Evolutionary conservation across 1,140 invertebrate genomes (phyloP).

Genomic region (Ostrea edulis): DNA sequence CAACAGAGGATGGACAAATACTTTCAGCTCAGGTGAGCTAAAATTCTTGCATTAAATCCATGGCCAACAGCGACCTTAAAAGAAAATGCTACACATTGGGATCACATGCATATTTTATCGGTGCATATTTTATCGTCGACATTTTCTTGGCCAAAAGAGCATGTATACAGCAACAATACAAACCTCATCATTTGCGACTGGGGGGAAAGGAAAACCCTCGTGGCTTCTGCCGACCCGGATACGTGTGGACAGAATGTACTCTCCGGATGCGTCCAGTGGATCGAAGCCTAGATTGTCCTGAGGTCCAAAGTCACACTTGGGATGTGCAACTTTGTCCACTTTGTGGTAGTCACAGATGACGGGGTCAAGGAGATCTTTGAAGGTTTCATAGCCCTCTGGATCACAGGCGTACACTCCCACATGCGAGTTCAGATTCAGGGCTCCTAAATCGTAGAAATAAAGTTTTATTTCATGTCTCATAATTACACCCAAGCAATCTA

Average conservation of each 20-base stretch:
- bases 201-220: conserved; percentile 70
- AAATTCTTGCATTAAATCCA: too few species aligned
- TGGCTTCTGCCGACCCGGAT: conserved; percentile 74
- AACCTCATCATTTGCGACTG: conserved; percentile 88
- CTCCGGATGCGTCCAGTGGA: conserved; percentile 69
- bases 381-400: conserved; percentile 68
- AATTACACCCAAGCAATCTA: too few species aligned
- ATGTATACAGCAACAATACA: not conserved
- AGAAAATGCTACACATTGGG: too few species aligned
- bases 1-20: too few species aligned
- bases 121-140: too few species aligned
- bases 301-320: conserved; percentile 83
- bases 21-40: too few species aligned
- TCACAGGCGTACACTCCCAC: conserved; percentile 69
- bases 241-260: conserved; percentile 83
- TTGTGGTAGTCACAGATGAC: conserved; percentile 68
- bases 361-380: conserved; percentile 63
- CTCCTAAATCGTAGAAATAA: conserved; percentile 46
- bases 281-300: conserved; percentile 69
- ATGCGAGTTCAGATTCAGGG: conserved; percentile 58
- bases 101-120: too few species aligned
- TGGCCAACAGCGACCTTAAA: too few species aligned
- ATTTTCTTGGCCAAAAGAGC: too few species aligned
- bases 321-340: conserved; percentile 83
- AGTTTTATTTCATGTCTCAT: too few species aligned